Evolutionary conservation across 1,140 invertebrate genomes (phyloP), one percentile per base, ranked within the genome.

Genomic region (Drosophila novamexicana): DNA sequence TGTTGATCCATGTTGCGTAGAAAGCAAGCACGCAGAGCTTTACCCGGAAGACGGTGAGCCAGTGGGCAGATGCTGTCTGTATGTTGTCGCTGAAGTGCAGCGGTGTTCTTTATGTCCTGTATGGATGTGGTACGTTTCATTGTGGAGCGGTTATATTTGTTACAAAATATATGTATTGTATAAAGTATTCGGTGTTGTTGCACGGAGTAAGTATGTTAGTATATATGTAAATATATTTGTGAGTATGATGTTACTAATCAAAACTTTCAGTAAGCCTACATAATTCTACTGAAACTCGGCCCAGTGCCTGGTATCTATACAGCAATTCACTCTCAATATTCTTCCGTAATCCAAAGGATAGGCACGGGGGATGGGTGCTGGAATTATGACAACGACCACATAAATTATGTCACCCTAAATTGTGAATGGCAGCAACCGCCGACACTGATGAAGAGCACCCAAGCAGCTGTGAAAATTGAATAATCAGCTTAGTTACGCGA

Each of bases 381-480:
- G 12, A 62, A 62, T 67, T 39, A 67, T 73, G 66, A 50, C 61
- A 61, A 42, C 61, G 61, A 59, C 53, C 49, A 45, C 57, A 53
- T 70, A 79, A 88, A 89, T 77, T 80, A 88, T 57, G 73, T 83
- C 71, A 78, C 67, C 52, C 61, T 73, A 59, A 73, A 84, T 79
- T 84, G 61, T 49, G 76, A 83, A 76, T 76, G 73, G 59, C 77
- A 66, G 76, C 47, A 22, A 49, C 16, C 22, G 64, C 39, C 57
- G 50, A 53, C 62, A 75, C 66, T 75, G 71, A 80, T 84, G 81
- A 77, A 77, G 81, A 84, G 81, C 81, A 47, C 62, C 80, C 56
- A 68, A 85, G 62, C 75, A 65, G 82, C 82, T 88, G 83, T 61
- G 54, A 78, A 80, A 89, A 88, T 88, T 88, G 83, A 89, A 88